phyloP scores from a whole-genome alignment of 2,797 vertebrate species.

The Pseudocheirus occidentalis region DNA sequence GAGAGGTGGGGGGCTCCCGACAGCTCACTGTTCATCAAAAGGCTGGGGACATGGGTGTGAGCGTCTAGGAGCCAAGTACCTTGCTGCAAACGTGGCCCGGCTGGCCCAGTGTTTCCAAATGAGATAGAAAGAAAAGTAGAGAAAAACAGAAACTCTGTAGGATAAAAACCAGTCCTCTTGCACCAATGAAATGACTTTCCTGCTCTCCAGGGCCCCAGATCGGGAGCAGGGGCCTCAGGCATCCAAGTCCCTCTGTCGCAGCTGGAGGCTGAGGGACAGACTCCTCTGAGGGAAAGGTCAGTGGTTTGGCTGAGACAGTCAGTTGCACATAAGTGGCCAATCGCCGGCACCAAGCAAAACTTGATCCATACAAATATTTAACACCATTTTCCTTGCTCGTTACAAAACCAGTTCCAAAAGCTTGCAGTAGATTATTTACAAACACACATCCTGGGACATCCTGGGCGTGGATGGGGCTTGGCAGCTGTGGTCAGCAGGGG shows the following conservation, averaged over 20 bases:
- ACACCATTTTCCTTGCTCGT: constrained; percentile 85
- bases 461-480: constrained; percentile 71
- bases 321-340: constrained; percentile 86
- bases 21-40: constrained; percentile 66
- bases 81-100: constrained; percentile 65
- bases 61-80: constrained; percentile 77
- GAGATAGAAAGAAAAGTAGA: constrained; percentile 59
- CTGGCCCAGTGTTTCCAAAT: constrained; percentile 73
- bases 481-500: constrained; percentile 53
- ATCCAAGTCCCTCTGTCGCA: constrained; percentile 77
- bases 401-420: constrained; percentile 88
- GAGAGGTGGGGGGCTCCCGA: constrained; percentile 56
- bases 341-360: constrained; percentile 88
- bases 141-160: constrained; percentile 69
- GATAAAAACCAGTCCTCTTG: constrained; percentile 66
- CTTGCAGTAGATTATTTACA: constrained; percentile 97
- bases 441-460: constrained; percentile 78
- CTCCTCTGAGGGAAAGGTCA: constrained; percentile 82
- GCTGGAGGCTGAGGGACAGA: constrained; percentile 67
- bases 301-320: constrained; percentile 91
- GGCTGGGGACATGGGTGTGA: neutral
- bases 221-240: constrained; percentile 74
- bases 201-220: constrained; percentile 74
- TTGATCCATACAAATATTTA: constrained; percentile 88
- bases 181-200: constrained; percentile 67